phyloP scores from a whole-genome alignment of 2,113 vertebrate species.

The Pluvianellus socialis region DNA sequence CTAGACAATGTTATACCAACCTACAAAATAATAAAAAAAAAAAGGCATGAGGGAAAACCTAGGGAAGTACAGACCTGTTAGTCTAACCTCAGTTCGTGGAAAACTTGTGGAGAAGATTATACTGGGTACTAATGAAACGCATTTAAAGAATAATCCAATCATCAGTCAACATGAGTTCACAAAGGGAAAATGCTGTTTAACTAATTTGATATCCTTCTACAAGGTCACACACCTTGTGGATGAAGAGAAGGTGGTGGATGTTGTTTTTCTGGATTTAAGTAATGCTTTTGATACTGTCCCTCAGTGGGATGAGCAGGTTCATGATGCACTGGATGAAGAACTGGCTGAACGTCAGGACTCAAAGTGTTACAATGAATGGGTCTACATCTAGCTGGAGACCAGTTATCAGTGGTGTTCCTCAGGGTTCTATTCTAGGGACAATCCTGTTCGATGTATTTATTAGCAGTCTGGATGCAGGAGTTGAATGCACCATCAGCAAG shows the following conservation, averaged over 20 bases:
- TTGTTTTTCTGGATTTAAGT: neutral
- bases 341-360: neutral
- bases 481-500: neutral
- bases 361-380: neutral
- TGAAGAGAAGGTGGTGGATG: neutral
- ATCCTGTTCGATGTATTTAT: neutral
- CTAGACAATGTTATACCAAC: neutral
- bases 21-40: neutral
- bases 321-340: fast-evolving
- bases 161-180: neutral
- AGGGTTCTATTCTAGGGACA: fast-evolving
- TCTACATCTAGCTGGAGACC: fast-evolving
- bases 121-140: neutral
- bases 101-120: neutral
- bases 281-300: neutral
- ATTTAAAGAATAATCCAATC: neutral
- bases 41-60: neutral
- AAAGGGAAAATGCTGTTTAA: neutral
- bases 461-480: neutral
- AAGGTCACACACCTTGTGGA: neutral
- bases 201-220: neutral
- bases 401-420: fast-evolving
- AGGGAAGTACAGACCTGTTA: neutral
- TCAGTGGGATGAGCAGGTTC: neutral
- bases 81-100: neutral